Conservation (phyloP, 2,797 vertebrate genomes). For the Acridotheres tristis region DNA sequence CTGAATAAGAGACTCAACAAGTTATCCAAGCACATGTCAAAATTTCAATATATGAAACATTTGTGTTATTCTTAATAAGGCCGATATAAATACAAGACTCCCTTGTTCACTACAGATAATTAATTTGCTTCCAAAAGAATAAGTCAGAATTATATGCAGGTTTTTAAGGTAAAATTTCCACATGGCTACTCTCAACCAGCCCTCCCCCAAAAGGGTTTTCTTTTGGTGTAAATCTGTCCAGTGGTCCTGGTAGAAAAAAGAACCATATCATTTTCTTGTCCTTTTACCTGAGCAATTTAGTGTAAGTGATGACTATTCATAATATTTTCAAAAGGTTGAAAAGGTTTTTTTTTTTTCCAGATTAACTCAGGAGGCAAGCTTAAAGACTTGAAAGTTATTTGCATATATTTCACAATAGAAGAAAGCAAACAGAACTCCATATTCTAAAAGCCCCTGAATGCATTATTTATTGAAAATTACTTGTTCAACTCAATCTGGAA, state of each 20-base stretch:
- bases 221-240: neutral
- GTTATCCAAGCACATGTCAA: neutral
- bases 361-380: neutral
- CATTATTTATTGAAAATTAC: neutral
- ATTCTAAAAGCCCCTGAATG: neutral
- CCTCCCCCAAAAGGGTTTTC: neutral
- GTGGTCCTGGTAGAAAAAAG: neutral
- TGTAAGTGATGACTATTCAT: neutral
- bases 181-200: neutral
- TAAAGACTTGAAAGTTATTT: neutral
- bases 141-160: neutral
- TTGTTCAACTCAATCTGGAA: neutral
- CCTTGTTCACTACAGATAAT: neutral
- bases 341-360: neutral
- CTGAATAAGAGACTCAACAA: neutral
- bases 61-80: neutral
- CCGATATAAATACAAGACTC: neutral
- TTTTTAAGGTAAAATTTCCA: neutral
- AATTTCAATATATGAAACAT: slow-evolving; percentile 10
- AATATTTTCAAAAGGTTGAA: neutral
- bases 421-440: neutral
- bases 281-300: neutral
- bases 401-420: neutral
- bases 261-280: neutral
- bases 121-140: slow-evolving; percentile 3